Evolutionary conservation across 2,113 vertebrate species (phyloP).

Genomic region (Crotalus horridus): DNA sequence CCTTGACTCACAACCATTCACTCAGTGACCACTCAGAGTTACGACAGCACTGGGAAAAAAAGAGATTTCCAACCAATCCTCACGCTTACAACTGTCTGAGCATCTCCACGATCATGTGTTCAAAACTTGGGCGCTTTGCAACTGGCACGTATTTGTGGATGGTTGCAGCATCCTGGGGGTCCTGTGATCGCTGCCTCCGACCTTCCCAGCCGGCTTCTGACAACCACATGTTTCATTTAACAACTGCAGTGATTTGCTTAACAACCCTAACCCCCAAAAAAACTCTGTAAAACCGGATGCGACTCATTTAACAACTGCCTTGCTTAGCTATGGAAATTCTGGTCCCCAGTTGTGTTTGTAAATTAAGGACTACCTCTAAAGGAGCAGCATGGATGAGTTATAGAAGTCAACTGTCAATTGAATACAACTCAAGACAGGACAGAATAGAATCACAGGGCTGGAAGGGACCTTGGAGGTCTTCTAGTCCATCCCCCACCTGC

Average conservation of each 20-base stretch:
- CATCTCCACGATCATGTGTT: neutral
- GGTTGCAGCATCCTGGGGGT: neutral
- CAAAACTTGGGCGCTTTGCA: neutral
- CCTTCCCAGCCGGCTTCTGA: neutral
- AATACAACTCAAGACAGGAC: neutral
- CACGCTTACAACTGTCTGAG: neutral
- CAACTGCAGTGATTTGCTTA: neutral
- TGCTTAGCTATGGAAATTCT: neutral
- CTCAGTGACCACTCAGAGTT: neutral
- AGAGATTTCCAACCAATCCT: neutral
- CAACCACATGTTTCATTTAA: neutral
- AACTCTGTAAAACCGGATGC: neutral
- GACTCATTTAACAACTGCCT: neutral
- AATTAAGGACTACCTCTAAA: neutral
- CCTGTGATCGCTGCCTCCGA: neutral
- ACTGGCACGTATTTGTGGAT: neutral
- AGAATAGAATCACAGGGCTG: neutral
- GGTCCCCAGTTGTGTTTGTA: neutral
- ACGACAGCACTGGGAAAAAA: neutral
- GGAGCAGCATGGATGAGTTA: neutral
- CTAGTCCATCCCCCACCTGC: neutral
- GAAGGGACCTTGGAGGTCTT: neutral
- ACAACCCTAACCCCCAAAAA: neutral
- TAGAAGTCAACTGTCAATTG: neutral
- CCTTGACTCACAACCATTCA: neutral